Conservation (phyloP, 2,888 invertebrate genomes). For the Acrocyrtus sp. region DNA sequence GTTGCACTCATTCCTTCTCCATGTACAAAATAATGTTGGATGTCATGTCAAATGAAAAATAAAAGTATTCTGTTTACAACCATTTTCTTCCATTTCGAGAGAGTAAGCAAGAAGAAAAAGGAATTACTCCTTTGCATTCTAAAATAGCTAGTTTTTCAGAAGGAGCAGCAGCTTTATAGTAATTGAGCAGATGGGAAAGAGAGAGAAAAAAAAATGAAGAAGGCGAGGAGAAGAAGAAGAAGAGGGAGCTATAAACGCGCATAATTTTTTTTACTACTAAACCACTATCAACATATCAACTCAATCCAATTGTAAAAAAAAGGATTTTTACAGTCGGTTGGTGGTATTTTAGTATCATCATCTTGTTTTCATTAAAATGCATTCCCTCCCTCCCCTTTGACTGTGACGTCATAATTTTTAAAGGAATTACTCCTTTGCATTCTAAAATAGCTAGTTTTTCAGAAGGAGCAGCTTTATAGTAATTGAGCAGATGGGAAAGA, state of each 20-base stretch:
- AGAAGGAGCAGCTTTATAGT: too few relatives aligned
- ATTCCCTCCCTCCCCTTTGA: conserved; percentile 23
- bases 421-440: conserved; percentile 32
- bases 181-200: not conserved
- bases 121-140: conserved; percentile 34
- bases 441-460: conserved; percentile 38
- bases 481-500: not conserved
- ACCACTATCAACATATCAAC: not conserved
- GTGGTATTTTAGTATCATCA: conserved; percentile 31
- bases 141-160: conserved; percentile 31
- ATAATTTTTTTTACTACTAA: not conserved
- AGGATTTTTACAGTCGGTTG: conserved; percentile 23
- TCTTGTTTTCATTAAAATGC: conserved; percentile 33
- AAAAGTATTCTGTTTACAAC: conserved; percentile 37
- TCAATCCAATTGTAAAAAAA: conserved; percentile 23
- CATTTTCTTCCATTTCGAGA: conserved; percentile 18
- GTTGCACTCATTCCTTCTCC: conserved; percentile 41
- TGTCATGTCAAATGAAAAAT: conserved; percentile 52
- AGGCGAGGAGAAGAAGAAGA: conserved; percentile 2
- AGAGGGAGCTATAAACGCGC: conserved; percentile 10
- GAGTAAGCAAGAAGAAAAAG: not conserved
- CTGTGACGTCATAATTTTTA: not conserved
- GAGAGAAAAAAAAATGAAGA: too few relatives aligned
- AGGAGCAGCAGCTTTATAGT: too few relatives aligned
- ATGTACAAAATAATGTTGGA: conserved; percentile 45